Evolutionary conservation across 53 echinoderm and acorn worm genomes (phyloP).

Genomic region (Paracentrotus lividus): DNA sequence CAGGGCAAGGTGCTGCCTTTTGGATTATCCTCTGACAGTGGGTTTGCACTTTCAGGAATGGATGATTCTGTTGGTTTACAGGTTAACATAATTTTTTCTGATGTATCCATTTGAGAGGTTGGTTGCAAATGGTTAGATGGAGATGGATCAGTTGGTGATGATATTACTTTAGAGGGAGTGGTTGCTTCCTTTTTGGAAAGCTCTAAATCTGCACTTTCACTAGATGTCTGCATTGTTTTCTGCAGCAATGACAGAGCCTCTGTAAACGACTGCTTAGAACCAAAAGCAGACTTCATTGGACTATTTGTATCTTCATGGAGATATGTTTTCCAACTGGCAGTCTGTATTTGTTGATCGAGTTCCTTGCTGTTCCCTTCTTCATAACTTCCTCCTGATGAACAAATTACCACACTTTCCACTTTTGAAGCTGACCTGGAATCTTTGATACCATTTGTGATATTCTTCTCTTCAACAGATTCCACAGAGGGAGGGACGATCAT

Average conservation of each 20-base stretch:
- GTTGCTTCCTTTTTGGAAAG: not conserved
- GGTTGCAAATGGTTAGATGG: not conserved
- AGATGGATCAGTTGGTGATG: not conserved
- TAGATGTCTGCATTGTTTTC: not conserved
- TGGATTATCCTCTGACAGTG: not conserved
- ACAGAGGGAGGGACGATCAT: not conserved
- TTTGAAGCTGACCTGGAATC: not conserved
- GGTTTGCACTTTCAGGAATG: not conserved
- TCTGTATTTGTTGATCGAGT: not conserved
- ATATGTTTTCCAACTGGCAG: conserved; percentile 6
- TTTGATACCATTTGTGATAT: not conserved
- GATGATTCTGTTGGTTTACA: not conserved
- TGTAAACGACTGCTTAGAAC: conserved; percentile 42
- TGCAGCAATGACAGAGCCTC: conserved; percentile 33
- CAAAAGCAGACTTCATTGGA: conserved; percentile 37
- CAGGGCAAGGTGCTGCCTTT: not conserved
- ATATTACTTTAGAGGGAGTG: not conserved
- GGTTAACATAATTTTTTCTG: not conserved
- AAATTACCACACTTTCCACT: not conserved
- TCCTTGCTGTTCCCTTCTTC: not conserved
- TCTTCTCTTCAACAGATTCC: not conserved
- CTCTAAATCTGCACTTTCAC: not conserved
- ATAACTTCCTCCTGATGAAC: not conserved
- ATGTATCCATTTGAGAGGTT: not conserved
- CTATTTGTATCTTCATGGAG: conserved; percentile 46